Percentiles rank a stretch among this genome's conserved stretches.
These are phyloP conservation scores for Apteryx mantelli DNA, from an alignment of 2,113 vertebrate species.

Conservation along the genomic window DNA sequence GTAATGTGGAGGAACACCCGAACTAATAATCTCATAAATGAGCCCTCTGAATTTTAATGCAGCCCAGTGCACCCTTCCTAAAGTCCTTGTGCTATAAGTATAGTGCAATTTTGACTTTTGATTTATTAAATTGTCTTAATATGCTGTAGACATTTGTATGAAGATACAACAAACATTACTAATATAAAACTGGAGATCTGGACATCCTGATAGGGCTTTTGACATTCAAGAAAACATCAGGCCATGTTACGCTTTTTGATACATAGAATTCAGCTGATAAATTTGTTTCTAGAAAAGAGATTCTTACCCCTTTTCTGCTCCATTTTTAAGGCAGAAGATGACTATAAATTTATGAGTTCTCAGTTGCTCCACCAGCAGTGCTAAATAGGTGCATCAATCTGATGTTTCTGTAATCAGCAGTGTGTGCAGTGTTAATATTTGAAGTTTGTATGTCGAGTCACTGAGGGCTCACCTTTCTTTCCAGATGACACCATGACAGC, in stretches of 20 bases:
- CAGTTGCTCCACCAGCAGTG: background rate
- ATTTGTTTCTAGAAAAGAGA: background rate
- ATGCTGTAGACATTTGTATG: background rate
- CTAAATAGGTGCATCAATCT: background rate
- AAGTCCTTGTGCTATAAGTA: background rate
- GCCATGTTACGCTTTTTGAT: background rate
- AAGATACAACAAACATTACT: background rate
- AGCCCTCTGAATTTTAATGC: background rate
- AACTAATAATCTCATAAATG: background rate
- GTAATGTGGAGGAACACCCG: background rate
- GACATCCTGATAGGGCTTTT: background rate
- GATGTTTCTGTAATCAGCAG: background rate
- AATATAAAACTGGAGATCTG: background rate
- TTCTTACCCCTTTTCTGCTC: background rate
- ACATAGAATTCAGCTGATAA: background rate
- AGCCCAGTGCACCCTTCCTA: background rate
- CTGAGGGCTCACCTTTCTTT: constrained; percentile 47
- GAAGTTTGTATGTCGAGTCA: constrained; percentile 14
- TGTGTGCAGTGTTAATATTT: background rate
- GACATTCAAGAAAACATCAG: background rate
- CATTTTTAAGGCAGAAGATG: background rate
- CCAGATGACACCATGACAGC: constrained; percentile 53
- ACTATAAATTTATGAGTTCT: background rate
- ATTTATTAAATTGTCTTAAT: background rate
- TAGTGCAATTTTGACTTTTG: background rate